A percentile compares a stretch with the other conserved stretches of the same genome.
These are phyloP conservation scores for Chrysoperla carnea DNA, from an alignment of 1,140 invertebrate genomes.

Conservation along the genomic window DNA sequence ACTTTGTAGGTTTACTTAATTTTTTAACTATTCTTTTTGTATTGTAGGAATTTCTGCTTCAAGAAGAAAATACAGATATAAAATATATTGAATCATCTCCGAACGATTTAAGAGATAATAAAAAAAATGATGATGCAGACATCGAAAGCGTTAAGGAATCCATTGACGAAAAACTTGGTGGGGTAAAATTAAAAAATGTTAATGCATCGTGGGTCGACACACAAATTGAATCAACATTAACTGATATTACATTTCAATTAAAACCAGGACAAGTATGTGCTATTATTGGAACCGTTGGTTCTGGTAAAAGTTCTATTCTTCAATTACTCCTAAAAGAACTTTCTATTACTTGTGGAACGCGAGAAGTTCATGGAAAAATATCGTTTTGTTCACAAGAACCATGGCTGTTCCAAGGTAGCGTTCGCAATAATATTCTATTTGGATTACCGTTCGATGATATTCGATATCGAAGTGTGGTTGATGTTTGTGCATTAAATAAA, in stretches of 20 bases:
- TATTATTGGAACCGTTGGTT: constrained; percentile 58
- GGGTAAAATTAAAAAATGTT: constrained; percentile 28
- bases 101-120: constrained; percentile 9
- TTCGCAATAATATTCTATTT: constrained; percentile 66
- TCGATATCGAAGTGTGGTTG: constrained; percentile 38
- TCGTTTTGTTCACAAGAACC: constrained; percentile 61
- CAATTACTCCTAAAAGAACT: constrained; percentile 56
- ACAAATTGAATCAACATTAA: constrained; percentile 36
- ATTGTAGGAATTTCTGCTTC: constrained; percentile 15
- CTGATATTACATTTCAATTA: constrained; percentile 38
- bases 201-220: constrained; percentile 38
- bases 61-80: constrained; percentile 13
- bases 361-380: constrained; percentile 39
- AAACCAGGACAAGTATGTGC: constrained; percentile 45
- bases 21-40: not conserved
- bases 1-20: not conserved
- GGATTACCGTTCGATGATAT: constrained; percentile 42
- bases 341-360: constrained; percentile 33
- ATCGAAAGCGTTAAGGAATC: too few relatives aligned
- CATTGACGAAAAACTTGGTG: constrained; percentile 7
- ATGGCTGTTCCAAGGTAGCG: constrained; percentile 51
- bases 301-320: constrained; percentile 64
- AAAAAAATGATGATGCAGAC: not conserved
- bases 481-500: constrained; percentile 44
- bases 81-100: constrained; percentile 6